These are phyloP conservation scores for Tamandua tetradactyla DNA, from an alignment of 2,797 vertebrate genomes.

Conservation along the genomic window DNA sequence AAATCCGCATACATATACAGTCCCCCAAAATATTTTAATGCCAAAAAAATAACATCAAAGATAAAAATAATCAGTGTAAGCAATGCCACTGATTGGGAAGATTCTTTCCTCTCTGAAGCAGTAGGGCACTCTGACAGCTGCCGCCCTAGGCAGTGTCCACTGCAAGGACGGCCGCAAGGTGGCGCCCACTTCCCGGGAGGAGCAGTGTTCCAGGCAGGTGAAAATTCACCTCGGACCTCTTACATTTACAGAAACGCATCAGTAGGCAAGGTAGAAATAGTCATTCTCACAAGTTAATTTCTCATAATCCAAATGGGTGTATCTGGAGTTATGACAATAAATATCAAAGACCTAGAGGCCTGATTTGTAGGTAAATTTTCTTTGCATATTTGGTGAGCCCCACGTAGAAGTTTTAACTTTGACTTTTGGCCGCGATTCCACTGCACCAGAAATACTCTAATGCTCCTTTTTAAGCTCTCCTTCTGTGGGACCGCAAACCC, in stretches of 20 bases:
- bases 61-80: neutral
- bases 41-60: neutral
- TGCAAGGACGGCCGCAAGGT: no score
- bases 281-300: neutral
- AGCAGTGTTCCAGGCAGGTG: neutral
- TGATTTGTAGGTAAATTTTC: neutral
- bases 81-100: neutral
- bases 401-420: neutral
- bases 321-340: neutral
- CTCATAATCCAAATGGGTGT: neutral
- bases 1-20: no score
- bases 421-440: neutral
- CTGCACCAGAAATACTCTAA: neutral
- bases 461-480: neutral
- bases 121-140: neutral
- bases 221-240: neutral
- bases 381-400: neutral
- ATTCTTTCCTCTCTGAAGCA: neutral
- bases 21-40: no score
- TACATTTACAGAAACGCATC: neutral
- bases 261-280: neutral
- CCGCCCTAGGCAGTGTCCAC: neutral
- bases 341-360: neutral
- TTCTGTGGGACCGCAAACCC: neutral
- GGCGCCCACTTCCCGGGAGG: neutral